Percentiles rank a stretch among this genome's conserved stretches.
Conservation (phyloP, 2,888 invertebrate species). For the Cartodere bifasciata region DNA sequence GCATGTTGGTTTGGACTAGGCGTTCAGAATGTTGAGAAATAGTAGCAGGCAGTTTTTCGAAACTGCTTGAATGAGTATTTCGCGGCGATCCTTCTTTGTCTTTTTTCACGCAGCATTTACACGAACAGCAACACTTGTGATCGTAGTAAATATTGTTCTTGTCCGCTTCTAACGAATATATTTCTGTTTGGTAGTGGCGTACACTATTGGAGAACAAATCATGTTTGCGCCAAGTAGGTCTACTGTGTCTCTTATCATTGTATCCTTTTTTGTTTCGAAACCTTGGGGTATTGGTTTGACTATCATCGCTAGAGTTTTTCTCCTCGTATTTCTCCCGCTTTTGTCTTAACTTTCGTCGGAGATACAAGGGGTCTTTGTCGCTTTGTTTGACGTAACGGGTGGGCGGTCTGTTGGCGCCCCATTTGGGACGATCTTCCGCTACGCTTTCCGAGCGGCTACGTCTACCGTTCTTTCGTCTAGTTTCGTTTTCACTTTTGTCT, state of each 20-base stretch:
- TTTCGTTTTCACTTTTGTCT: conserved; percentile 38
- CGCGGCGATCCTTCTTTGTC: too few species aligned
- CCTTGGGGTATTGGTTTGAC: conserved; percentile 45
- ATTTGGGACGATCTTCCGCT: conserved; percentile 54
- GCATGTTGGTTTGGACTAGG: too few species aligned
- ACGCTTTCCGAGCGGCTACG: conserved; percentile 43
- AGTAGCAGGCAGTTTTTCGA: too few species aligned
- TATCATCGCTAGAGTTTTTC: conserved; percentile 51
- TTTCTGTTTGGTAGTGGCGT: conserved; percentile 35
- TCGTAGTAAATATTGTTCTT: conserved; percentile 33
- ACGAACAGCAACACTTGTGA: conserved; percentile 27
- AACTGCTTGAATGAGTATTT: too few species aligned
- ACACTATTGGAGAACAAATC: conserved; percentile 33
- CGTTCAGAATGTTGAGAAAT: too few species aligned
- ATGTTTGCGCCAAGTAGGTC: conserved; percentile 32
- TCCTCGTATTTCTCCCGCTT: conserved; percentile 44
- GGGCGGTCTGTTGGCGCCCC: conserved; percentile 65
- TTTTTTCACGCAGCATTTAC: conserved; percentile 33
- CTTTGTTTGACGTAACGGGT: conserved; percentile 81
- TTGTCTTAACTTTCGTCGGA: conserved; percentile 53
- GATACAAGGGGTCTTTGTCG: conserved; percentile 77
- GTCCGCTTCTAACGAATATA: conserved; percentile 41
- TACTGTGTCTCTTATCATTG: conserved; percentile 34
- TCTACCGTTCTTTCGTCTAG: conserved; percentile 39
- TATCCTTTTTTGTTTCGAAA: conserved; percentile 33